These are phyloP conservation scores for Lamellibrachia columna DNA, from an alignment of 2,888 invertebrate genomes.

Conservation along the genomic window DNA sequence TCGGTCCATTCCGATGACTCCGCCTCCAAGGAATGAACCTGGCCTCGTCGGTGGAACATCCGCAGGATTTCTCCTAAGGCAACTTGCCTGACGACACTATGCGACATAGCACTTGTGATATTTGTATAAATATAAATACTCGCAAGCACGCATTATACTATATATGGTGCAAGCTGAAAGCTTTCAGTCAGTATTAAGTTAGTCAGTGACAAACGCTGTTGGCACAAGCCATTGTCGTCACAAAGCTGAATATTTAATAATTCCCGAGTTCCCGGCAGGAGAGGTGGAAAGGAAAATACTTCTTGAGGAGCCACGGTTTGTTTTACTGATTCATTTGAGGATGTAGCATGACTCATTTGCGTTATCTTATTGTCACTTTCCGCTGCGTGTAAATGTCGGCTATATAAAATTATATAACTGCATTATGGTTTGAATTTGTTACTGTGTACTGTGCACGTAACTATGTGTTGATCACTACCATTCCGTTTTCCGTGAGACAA, in stretches of 20 bases:
- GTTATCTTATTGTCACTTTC: background rate
- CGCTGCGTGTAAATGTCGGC: background rate
- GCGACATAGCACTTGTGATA: background rate
- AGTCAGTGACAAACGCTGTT: background rate
- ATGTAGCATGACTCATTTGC: background rate
- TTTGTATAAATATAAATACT: background rate
- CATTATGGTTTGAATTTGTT: background rate
- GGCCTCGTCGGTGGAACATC: too few relatives aligned
- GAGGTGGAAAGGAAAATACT: background rate
- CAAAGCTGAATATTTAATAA: background rate
- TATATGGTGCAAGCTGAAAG: background rate
- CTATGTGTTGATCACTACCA: background rate
- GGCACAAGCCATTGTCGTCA: background rate
- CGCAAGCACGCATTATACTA: background rate
- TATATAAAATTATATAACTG: background rate
- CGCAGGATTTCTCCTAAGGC: background rate
- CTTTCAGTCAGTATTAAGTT: background rate
- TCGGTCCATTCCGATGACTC: background rate
- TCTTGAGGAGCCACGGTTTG: background rate
- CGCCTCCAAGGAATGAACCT: background rate
- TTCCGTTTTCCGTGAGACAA: too few relatives aligned
- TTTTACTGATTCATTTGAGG: background rate
- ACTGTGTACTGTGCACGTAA: background rate
- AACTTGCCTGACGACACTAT: background rate
- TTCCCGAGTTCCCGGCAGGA: background rate